Evolutionary conservation across 2,888 invertebrate genomes (phyloP), one percentile per base, ranked within the genome.

Genomic region (Thymelicus sylvestris): DNA sequence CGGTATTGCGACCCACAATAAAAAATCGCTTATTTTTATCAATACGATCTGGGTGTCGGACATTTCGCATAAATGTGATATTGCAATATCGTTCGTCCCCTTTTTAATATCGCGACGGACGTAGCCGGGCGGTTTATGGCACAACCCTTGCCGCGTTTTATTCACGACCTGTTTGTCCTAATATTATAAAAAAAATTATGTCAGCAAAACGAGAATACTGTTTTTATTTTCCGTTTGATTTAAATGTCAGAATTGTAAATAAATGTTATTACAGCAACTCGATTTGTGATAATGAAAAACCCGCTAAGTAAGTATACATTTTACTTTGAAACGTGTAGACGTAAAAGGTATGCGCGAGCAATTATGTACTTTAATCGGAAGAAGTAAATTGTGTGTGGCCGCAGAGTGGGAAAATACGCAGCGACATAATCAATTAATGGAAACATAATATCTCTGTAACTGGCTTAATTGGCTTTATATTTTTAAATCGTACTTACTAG

Each of bases 11-110:
- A 86, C 84, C 83, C 83, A 91, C 88, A 91, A 91, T 92, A 93
- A 93, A 93, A 92, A 92, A 91, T 89, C 88, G 93, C 92, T 92
- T 93, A 93, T 92, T 93, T 92, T 93, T 93, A 93, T 93, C 93
- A 93, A 93, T 92, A 91, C 90, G 91, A 93, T 93, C 93, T 92
- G 90, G 86, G 88, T 91, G 93, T 92, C 83, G 92, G 92, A 92
- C 93, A 93, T 92, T 93, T 92, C 92, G 90, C 91, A 93, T 93
- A 93, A 93, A 93, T 92, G 93, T 93, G 93, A 93, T 92, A 93
- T 93, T 92, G 93, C 93, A 93, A 93, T 93, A 92, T 90, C 93
- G 90, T 89, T 89, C 88, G 92, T 90, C 92, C 93, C 93, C 93
- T 93, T 93, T 93, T 93, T 93, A 93, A 93, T 93, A 93, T 93